Evolutionary conservation across 2,888 invertebrate species (phyloP).

Genomic region (Branchinecta sandiegonensis): DNA sequence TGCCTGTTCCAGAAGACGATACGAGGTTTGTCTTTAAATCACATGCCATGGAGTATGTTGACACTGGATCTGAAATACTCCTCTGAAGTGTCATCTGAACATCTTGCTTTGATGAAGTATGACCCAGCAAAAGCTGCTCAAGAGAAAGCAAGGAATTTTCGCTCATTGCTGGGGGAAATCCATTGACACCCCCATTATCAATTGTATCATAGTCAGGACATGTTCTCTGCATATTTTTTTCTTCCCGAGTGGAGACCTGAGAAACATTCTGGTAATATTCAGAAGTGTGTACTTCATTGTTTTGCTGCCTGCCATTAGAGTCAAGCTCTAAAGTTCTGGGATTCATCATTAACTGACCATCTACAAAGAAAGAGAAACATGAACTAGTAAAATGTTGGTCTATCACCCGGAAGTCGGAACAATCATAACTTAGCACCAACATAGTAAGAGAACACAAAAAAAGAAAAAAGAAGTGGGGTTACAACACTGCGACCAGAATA

Average conservation of each 20-base stretch:
- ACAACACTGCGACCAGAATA: no score
- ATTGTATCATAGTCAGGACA: neutral
- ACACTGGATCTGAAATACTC: neutral
- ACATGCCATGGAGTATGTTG: neutral
- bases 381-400: no score
- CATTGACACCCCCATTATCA: neutral
- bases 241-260: neutral
- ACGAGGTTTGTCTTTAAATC: conserved; percentile 1
- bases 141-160: neutral
- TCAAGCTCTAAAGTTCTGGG: conserved; percentile 10
- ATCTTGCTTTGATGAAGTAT: neutral
- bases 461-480: no score
- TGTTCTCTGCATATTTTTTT: neutral
- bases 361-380: neutral
- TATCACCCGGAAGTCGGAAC: no score
- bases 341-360: neutral
- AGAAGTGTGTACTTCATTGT: neutral
- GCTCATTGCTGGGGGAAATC: conserved; percentile 11
- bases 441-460: no score
- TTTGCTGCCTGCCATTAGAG: neutral
- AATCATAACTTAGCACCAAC: no score
- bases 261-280: neutral
- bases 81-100: neutral
- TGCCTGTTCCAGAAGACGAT: neutral
- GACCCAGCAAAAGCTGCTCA: conserved; percentile 10